Base-by-base conservation (phyloP, 1,140 invertebrate genomes). In the Octopus bimaculoides region DNA sequence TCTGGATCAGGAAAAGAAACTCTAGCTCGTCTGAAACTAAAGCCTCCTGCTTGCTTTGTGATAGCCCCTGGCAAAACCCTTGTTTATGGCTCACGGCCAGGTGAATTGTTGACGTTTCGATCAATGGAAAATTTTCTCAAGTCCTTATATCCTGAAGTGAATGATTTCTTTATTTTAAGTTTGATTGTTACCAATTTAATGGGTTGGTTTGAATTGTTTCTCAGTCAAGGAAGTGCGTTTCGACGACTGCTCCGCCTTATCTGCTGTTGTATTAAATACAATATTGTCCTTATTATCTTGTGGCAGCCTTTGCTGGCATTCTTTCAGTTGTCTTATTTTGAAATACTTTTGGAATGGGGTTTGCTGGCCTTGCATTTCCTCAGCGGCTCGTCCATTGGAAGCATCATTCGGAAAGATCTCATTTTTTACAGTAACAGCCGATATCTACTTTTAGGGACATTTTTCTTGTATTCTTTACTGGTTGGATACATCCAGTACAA, bases 121-220 rank as follows among this genome's bases (percentile, higher is more conserved):
- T 86, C 88, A 4, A 90, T 92, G 89, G 91, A 91, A 83, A 82
- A 87, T 41, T 91, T 91, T 83, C 84, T 92, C 20, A 88, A 88
- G 82, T 86, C 87, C 61, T 83, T 92, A 10, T 88, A 90, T 83
- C 92, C 92, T 8, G 91, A 92, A 85, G 87, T 91, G 53, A 92
- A 92, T 88, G 92, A 92, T 85, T 83, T 92, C 9, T 92, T 92
- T 85, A 84, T 92, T 5, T 84, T 87, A 52, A 91, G 88, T 83
- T 85, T 92, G 54, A 79, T 90, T 41, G 78, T 92, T 17, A 88
- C 90, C 61, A 92, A 92, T 86, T 82, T 90, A 79, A 77, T 91
- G 41, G 90, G 88, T 26, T 85, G 84, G n/a, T 88, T 92, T 84
- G 89, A 91, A 80, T 85, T 91, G 66, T 88, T 89, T 84, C 82